Percentiles rank a stretch among this genome's conserved stretches.
These are phyloP conservation scores for Exocentrus adspersus DNA, from an alignment of 2,888 invertebrate species.

Conservation along the genomic window DNA sequence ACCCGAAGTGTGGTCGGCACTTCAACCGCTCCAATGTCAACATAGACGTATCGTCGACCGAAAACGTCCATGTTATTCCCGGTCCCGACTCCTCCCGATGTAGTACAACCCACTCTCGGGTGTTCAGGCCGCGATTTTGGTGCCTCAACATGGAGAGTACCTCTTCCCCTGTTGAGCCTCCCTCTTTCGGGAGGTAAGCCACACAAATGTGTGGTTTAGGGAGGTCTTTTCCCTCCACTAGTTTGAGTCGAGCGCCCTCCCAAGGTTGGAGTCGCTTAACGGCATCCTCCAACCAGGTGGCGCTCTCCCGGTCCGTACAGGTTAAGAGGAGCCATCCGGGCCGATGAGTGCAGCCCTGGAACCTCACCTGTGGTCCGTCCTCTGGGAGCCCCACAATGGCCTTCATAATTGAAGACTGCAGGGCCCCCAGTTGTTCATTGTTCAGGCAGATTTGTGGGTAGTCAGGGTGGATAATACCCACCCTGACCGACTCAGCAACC, in stretches of 20 bases:
- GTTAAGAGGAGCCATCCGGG: background rate
- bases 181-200: background rate
- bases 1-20: too few species aligned
- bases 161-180: too few species aligned
- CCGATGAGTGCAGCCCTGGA: conserved; percentile 1
- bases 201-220: too few species aligned
- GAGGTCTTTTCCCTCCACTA: background rate
- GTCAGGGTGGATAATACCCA: background rate
- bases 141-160: background rate
- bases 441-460: background rate
- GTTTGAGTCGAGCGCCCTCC: background rate
- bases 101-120: too few species aligned
- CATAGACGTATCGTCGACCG: too few species aligned
- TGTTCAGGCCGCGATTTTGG: background rate
- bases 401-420: background rate
- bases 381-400: background rate
- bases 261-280: background rate
- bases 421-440: background rate
- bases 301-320: background rate
- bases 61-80: too few species aligned
- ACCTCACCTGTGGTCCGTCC: conserved; percentile 9
- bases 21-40: too few species aligned
- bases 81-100: too few species aligned
- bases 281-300: background rate
- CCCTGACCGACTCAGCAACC: background rate